Conservation (phyloP, 2,113 vertebrate genomes). For the Beaufortia kweichowensis region DNA sequence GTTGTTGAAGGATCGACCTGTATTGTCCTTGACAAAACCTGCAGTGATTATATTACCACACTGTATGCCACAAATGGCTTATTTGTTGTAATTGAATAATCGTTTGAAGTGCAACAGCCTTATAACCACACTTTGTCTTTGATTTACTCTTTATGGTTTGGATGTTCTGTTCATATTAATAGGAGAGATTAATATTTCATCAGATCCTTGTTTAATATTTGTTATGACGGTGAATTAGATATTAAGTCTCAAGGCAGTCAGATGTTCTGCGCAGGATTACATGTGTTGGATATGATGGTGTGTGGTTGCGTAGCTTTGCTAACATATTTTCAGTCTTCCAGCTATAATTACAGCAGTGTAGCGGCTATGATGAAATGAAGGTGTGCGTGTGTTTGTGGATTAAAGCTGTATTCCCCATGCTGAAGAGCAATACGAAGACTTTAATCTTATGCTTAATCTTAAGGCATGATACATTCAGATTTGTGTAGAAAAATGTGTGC, state of each 20-base stretch:
- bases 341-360: conserved; percentile 7
- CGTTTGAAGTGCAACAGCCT: neutral
- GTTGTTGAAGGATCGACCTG: no score
- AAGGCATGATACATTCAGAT: conserved; percentile 18
- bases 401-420: neutral
- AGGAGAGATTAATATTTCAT: conserved; percentile 19
- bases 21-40: no score
- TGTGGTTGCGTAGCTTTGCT: conserved; percentile 12
- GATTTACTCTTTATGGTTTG: neutral
- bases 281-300: conserved; percentile 2
- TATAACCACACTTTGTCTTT: conserved; percentile 4
- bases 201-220: neutral
- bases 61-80: neutral
- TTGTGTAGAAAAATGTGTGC: conserved; percentile 16
- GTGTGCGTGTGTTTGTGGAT: conserved; percentile 22
- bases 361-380: conserved; percentile 1
- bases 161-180: conserved; percentile 28
- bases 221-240: conserved; percentile 21
- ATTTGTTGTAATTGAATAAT: conserved; percentile 6
- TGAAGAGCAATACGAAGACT: neutral
- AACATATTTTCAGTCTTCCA: conserved; percentile 30
- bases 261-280: conserved; percentile 19
- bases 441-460: conserved; percentile 11
- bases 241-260: conserved; percentile 17
- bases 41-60: neutral